phyloP scores from a whole-genome alignment of 2,113 vertebrate species.

The Sula dactylatra region DNA sequence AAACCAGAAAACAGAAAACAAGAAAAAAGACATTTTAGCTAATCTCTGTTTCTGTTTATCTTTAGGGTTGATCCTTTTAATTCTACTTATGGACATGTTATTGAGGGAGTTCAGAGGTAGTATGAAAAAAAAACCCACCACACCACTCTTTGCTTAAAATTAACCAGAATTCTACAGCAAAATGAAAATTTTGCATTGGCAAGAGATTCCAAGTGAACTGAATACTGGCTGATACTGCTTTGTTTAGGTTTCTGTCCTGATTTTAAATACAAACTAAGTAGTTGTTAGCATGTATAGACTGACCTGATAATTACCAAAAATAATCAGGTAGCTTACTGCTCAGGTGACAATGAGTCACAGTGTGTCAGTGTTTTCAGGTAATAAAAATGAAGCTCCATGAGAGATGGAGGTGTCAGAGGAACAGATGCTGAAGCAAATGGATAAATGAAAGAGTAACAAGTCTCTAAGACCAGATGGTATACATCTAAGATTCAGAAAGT shows the following conservation, averaged over 20 bases:
- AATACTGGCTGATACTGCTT: not conserved
- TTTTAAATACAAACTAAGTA: not conserved
- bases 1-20: not conserved
- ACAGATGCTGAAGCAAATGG: conserved; percentile 37
- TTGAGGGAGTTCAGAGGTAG: not conserved
- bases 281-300: not conserved
- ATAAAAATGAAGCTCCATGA: not conserved
- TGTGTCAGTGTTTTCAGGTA: conserved; percentile 4
- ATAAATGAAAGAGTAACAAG: conserved; percentile 59
- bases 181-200: not conserved
- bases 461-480: conserved; percentile 48
- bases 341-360: not conserved
- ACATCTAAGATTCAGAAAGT: conserved; percentile 23
- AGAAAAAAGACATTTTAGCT: not conserved
- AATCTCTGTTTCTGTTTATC: not conserved
- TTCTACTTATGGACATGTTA: not conserved
- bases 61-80: not conserved
- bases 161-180: not conserved
- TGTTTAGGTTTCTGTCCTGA: not conserved
- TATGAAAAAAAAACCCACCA: not conserved
- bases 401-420: not conserved
- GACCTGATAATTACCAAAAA: not conserved
- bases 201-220: not conserved
- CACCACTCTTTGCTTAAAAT: not conserved
- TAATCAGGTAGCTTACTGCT: not conserved